Evolutionary conservation across 2,888 invertebrate genomes (phyloP).

Genomic region (Phoenoteleia sp.): DNA sequence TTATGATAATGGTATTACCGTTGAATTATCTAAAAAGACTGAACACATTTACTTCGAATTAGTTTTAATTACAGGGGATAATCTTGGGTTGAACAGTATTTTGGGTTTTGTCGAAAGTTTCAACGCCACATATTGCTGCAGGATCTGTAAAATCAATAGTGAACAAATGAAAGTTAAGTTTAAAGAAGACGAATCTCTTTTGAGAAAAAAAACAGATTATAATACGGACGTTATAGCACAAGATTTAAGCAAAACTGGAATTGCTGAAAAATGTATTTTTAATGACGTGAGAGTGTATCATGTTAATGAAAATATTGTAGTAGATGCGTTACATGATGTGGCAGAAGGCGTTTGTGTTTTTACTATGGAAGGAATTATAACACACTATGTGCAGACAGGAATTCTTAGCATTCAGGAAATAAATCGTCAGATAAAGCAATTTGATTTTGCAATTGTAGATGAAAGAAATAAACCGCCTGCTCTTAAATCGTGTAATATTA

Average conservation of each 20-base stretch:
- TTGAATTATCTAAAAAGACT: too few species aligned
- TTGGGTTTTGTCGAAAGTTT: too few species aligned
- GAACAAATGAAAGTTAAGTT: not conserved
- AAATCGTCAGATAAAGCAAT: slow-evolving; percentile 30
- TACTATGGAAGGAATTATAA: slow-evolving; percentile 9
- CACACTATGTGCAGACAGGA: not conserved
- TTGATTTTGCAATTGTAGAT: not conserved
- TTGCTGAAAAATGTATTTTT: slow-evolving; percentile 7
- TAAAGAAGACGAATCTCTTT: slow-evolving; percentile 2
- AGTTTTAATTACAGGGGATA: too few species aligned
- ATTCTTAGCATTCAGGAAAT: not conserved
- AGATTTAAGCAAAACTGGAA: slow-evolving; percentile 12
- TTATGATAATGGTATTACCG: too few species aligned
- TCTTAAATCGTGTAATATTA: slow-evolving; percentile 5
- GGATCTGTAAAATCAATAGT: not conserved
- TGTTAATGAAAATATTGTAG: slow-evolving; percentile 12
- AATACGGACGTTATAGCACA: not conserved
- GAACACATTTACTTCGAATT: too few species aligned
- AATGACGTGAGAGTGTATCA: not conserved
- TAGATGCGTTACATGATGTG: slow-evolving; percentile 43
- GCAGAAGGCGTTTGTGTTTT: slow-evolving; percentile 35
- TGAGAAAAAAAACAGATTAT: slow-evolving; percentile 26
- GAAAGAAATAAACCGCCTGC: slow-evolving; percentile 14
- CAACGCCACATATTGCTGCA: too few species aligned
- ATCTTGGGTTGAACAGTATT: too few species aligned